Conservation (phyloP, 2,113 vertebrate species). For the Podarcis raffonei region DNA sequence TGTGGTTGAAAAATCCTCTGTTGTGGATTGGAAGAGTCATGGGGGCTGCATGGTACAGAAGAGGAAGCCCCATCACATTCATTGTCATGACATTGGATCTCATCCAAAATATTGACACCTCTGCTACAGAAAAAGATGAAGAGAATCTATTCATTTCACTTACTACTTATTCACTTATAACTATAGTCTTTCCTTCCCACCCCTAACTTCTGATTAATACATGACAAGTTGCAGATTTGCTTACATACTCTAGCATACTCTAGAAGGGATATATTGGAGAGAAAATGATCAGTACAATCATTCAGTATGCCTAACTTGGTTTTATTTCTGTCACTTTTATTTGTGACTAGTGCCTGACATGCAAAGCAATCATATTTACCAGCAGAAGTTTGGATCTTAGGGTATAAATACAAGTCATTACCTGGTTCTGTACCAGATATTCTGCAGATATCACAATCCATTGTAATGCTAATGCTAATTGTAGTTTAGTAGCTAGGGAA, state of each 20-base stretch:
- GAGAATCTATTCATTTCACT: background rate
- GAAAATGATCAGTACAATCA: background rate
- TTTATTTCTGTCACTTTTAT: background rate
- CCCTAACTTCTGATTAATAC: background rate
- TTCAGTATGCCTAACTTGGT: background rate
- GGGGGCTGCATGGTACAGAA: background rate
- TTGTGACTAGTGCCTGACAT: background rate
- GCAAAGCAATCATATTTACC: background rate
- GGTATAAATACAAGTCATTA: fast-evolving
- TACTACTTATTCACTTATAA: background rate
- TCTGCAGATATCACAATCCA: background rate
- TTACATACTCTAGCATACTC: background rate
- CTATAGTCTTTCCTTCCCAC: background rate
- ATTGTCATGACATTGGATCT: background rate
- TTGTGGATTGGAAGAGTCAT: too few species aligned
- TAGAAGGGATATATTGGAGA: background rate
- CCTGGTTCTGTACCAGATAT: background rate
- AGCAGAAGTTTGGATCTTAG: background rate
- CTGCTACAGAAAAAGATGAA: background rate
- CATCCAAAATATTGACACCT: background rate
- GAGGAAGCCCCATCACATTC: background rate
- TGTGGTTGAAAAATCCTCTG: too few species aligned
- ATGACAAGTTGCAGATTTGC: background rate
- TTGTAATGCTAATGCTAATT: background rate
- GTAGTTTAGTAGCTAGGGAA: background rate